Base-by-base conservation (phyloP, 2,797 vertebrate genomes). In the Sebastes miniatus region DNA sequence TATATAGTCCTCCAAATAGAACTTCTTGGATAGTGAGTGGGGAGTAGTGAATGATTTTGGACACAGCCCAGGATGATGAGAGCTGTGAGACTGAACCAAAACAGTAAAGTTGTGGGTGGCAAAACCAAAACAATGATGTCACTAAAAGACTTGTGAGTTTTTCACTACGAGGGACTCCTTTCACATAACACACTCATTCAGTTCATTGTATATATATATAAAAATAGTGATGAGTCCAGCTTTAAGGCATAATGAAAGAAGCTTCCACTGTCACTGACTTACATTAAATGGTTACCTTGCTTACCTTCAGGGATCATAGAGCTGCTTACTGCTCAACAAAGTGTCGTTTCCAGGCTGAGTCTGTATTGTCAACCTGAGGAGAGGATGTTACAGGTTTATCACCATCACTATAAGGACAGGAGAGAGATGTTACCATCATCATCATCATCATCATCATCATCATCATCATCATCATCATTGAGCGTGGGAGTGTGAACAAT, bases 31-130 rank as follows among this genome's bases (percentile, higher is more conserved):
- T 39, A 39, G 36, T 39, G 5, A 39, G 36, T 39, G 5, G 36
- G 36, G 36, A 39, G 12, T 13, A 39, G 12, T 13, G 12, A 39
- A 36, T n/a, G 13, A 43, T 43, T 43, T 43, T 6, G 39, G 39
- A 16, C 39, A 1, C 39, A 43, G 39, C 39, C 39, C 39, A 6
- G 39, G 39, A 47, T 47, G 43, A 25, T 57, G 22, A 57, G 24
- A 57, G 54, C 54, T 25, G 39, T 43, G 54, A 57, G 24, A 24
- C 54, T 25, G 22, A 25, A 57, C 24, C 22, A 24, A 57, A 25
- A 13, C 24, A 57, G 54, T 57, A 0, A 57, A 57, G 22, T 25
- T 2, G 22, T 25, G 54, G 22, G 5, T 0, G 22, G 12, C 0
- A 0, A 57, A 57, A 57, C 22, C 24, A 14, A 57, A 57, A 57